Evolutionary conservation across 1,140 invertebrate genomes (phyloP), one percentile per base, ranked within the genome.

Genomic region (Leguminivora glycinivorella): DNA sequence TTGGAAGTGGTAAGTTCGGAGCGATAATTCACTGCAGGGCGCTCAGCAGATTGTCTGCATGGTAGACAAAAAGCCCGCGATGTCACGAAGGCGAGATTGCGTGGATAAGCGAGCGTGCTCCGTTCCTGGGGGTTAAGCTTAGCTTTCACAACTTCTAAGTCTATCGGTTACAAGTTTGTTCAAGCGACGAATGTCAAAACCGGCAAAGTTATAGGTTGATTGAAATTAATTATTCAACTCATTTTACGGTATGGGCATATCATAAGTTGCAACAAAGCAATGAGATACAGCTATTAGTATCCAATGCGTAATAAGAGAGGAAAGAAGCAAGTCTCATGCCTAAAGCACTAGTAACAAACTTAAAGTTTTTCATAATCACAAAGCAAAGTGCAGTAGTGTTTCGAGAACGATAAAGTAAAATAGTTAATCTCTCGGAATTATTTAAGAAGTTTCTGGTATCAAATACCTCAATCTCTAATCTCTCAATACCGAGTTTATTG

Each of bases 31-130:
- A 82, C 67, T 76, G 70, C 43, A 70, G 67, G 26, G 74, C 68
- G 70, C 19, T 74, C 75, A 77, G 85, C 86, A 84, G 84, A 87
- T 89, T 82, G 85, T 77, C 72, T 74, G 70, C 38, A 14, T 63
- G 71, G 74, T 70, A 75, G 75, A 80, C 74, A 79, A 75, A 83
- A 80, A 77, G 74, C 70, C 67, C 52, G 72, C 58, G 68, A 75
- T 69, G 77, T 79, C 73, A 81, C 77, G 77, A 75, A 75, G 78
- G 79, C 76, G 78, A 81, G 77, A 85, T 80, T 76, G 75, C 71
- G 67, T 60, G 75, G 79, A 81, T 80, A 83, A 80, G 71, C 75
- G 74, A 52, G 71, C 78, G 70, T 80, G 77, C 72, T 70, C 74
- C 72, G 40, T 71, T 72, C 60, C 71, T 60, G 70, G 68, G 58